Percentiles rank a stretch among this genome's conserved stretches.
Evolutionary conservation across 92 coral and sea anemone genomes (phyloP).

Genomic region (Galaxea fascicularis): DNA sequence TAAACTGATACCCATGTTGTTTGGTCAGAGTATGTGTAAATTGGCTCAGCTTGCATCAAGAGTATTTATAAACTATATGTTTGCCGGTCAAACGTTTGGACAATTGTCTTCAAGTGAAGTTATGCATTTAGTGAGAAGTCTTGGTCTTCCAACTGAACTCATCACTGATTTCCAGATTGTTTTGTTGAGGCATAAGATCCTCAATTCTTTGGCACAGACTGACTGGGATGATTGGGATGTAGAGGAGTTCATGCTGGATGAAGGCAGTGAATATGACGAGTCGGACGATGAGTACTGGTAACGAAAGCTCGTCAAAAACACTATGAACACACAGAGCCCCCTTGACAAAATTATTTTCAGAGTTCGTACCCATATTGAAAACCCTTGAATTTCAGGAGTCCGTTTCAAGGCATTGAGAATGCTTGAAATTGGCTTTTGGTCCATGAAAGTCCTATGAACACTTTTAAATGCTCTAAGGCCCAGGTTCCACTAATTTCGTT

Average conservation of each 20-base stretch:
- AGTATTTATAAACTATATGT: slow-evolving; percentile 46
- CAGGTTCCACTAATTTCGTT: no score
- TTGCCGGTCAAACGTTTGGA: slow-evolving; percentile 50
- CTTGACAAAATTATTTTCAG: no score
- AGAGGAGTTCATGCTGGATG: slow-evolving; percentile 73
- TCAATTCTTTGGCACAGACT: slow-evolving; percentile 65
- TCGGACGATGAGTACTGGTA: slow-evolving; percentile 88
- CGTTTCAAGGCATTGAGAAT: no score
- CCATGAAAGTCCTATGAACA: no score
- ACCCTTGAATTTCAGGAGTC: no score
- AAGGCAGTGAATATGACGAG: slow-evolving; percentile 84
- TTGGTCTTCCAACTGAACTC: slow-evolving; percentile 71
- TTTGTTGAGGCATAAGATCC: slow-evolving; percentile 73
- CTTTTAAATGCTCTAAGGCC: no score
- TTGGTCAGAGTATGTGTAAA: slow-evolving; percentile 69
- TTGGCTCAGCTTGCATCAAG: slow-evolving; percentile 80
- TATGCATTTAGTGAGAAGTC: slow-evolving; percentile 40
- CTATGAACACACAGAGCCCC: no score
- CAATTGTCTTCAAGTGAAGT: slow-evolving; percentile 63
- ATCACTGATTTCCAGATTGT: slow-evolving; percentile 76
- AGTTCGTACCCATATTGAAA: no score
- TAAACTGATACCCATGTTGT: slow-evolving; percentile 57
- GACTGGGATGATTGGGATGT: slow-evolving; percentile 88
- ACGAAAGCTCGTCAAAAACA: not conserved
- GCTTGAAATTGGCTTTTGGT: no score